Evolutionary conservation across 2,888 invertebrate species (phyloP), one percentile per base, ranked within the genome.

Genomic region (Nomada ferruginata): DNA sequence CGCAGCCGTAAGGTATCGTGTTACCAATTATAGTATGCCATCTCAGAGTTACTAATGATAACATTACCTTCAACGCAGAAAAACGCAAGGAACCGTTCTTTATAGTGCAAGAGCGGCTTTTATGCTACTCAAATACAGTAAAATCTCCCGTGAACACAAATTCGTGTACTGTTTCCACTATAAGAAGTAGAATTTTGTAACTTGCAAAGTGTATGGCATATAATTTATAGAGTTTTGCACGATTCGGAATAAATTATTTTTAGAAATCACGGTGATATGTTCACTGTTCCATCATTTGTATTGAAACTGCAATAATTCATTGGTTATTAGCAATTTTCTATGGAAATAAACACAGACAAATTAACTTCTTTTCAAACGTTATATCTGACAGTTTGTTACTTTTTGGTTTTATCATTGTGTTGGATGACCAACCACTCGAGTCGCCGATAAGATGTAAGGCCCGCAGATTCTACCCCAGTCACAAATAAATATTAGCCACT

Each of bases 1-100:
- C 61, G 71, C 74, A 70, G 73, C 78, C 79, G 60, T 78, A 76
- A 66, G 78, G 84, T 87, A 83, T 88, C 87, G 63, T 61, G 84
- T 88, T 87, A 77, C 88, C 88, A 88, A 88, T 88, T 88, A 88
- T 82, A 79, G 79, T n/a, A 53, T 79, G 80, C 76, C 81, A 82
- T 75, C 87, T 75, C 87, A 65, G 74, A 81, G 87, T 87, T 88
- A 88, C 84, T 88, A 87, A 87, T 81, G 83, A 76, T 84, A 79
- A 77, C 88, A 79, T 87, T 84, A 84, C 79, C 79, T 85, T 64
- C 79, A 65, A 59, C 77, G 76, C 60, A 66, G 72, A 83, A 85
- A 86, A 85, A 83, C 53, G 70, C 55, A 72, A 78, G 71, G 23
- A 42, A 78, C 59, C 59, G 60, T 76, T 79, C 75, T 83, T 83